These are phyloP conservation scores for Hippocampus kuda DNA, from an alignment of 2,797 vertebrate genomes.

Conservation along the genomic window DNA sequence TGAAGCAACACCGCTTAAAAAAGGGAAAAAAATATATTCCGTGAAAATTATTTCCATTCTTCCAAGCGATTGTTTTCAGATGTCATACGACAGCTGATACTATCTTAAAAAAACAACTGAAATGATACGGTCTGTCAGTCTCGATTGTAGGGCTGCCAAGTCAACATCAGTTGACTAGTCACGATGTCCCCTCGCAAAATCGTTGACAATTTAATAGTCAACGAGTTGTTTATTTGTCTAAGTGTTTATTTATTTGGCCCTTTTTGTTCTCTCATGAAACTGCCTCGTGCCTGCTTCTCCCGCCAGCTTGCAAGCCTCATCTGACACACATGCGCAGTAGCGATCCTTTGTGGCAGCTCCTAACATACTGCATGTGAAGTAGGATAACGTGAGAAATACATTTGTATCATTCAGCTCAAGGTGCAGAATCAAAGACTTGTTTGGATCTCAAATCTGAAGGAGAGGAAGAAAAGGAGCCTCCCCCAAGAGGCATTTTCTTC, in stretches of 20 bases:
- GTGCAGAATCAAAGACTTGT: slow-evolving; percentile 16
- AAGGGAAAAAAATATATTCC: background rate
- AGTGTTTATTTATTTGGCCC: no score
- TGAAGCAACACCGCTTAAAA: background rate
- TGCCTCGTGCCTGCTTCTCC: no score
- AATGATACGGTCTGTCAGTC: no score
- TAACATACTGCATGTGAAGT: background rate
- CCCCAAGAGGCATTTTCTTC: slow-evolving; percentile 11
- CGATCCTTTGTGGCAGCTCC: no score
- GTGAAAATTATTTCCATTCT: background rate
- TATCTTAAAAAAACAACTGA: background rate
- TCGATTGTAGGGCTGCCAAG: no score
- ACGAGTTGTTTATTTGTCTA: no score
- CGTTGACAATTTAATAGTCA: no score
- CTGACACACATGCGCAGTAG: no score
- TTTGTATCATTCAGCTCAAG: slow-evolving; percentile 20
- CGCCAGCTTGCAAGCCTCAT: no score
- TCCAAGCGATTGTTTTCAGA: background rate
- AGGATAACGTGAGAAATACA: background rate
- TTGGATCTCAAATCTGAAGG: slow-evolving; percentile 19
- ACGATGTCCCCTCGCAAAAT: no score
- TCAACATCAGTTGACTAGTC: no score
- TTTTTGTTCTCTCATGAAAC: no score
- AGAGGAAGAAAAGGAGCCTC: slow-evolving; percentile 16
- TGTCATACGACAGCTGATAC: background rate